Evolutionary conservation across 2,888 invertebrate species (phyloP).

Genomic region (Drosophila nr. fundita): DNA sequence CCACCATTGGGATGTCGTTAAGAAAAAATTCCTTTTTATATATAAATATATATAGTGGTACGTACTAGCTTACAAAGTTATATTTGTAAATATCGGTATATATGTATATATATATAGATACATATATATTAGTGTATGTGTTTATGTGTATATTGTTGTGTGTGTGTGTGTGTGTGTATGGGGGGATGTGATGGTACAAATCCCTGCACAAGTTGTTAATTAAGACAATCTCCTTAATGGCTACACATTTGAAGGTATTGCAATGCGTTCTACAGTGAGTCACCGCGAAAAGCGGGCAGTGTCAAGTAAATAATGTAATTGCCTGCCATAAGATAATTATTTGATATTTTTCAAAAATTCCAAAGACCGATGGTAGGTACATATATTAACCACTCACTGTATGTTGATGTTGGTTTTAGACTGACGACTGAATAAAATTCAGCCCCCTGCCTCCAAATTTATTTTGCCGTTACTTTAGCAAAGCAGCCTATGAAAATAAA

Average conservation of each 20-base stretch:
- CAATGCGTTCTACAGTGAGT: no score
- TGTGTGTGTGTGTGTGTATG: background rate
- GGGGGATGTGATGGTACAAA: background rate
- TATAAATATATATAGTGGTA: constrained; percentile 9
- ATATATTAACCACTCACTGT: no score
- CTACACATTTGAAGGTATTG: constrained; percentile 30
- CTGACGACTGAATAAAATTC: no score
- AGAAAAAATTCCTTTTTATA: constrained; percentile 28
- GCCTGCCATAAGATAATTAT: no score
- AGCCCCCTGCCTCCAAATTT: no score
- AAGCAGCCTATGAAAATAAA: no score
- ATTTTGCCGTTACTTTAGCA: no score
- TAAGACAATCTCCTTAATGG: constrained; percentile 22
- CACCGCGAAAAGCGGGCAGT: no score
- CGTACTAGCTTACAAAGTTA: constrained; percentile 13
- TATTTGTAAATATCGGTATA: constrained; percentile 7
- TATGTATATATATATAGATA: constrained; percentile 5
- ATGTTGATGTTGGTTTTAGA: no score
- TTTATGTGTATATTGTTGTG: background rate
- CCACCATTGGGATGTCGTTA: background rate
- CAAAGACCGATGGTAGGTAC: no score
- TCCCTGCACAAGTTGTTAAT: constrained; percentile 20
- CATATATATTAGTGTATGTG: constrained; percentile 3
- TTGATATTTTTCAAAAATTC: no score
- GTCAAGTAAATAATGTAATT: no score